Evolutionary conservation across 2,888 invertebrate species (phyloP), one percentile per base, ranked within the genome.

Genomic region (Argyresthia albistria): DNA sequence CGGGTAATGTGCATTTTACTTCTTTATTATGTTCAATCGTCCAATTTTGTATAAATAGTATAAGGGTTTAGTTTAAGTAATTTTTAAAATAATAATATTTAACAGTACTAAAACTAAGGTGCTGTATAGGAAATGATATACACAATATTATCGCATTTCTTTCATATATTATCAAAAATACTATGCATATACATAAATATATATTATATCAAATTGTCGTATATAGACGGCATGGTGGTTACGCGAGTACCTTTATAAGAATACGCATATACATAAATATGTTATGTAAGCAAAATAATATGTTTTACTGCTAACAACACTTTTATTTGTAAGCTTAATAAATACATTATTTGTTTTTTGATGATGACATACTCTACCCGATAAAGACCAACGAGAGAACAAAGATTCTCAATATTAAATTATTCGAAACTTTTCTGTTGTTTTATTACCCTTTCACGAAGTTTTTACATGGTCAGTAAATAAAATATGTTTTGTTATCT

Each of bases 1-100:
- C 86, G 87, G 87, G 87, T 84, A 80, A 74, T 78, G 80, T 82
- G 84, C 82, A 83, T 84, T 84, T 80, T 70, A 53, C 39, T 50
- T 63, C 64, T 64, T 70, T 67, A 61, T 59, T 58, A 62, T 62
- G 67, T 76, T 70, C 70, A 67, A 71, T 69, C 79, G 83, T 86
- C 82, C 81, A 81, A 80, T 84, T 81, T 84, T 84, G 84, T 83
- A 80, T 60, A 78, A 76, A 80, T 76, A 59, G 68, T 60, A 53
- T 66, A 64, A 60, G 59, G 48, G 54, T 59, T 69, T 66, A 62
- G 61, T 51, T 37, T 49, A 42, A 50, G 35, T 43, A n/a, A 53
- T 25, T 2, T 52, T 58, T 53, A 57, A 57, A 53, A 63, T 55
- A 25, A 65, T 64, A 61, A 65, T n/a, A n/a, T 57, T 59, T 63